Conservation (phyloP, 2,113 vertebrate genomes). For the Dromas ardeola region DNA sequence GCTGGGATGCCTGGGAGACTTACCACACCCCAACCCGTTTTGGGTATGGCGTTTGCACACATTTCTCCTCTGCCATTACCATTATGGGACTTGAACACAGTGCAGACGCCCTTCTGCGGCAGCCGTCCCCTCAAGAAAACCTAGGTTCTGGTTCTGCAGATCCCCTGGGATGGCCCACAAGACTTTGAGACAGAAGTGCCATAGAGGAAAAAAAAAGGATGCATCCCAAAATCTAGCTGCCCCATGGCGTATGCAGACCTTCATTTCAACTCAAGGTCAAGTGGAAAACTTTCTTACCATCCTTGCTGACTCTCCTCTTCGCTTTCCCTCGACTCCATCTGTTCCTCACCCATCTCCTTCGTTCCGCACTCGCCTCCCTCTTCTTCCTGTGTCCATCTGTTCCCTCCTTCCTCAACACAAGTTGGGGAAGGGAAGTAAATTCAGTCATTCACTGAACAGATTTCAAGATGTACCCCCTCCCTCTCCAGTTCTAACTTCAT, state of each 20-base stretch:
- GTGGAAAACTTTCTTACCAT: conserved; percentile 50
- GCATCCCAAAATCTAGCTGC: not conserved
- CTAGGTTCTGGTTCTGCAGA: not conserved
- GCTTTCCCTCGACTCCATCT: conserved; percentile 51
- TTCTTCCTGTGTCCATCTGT: conserved; percentile 72
- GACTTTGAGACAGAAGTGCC: accelerated
- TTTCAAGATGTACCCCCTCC: conserved; percentile 63
- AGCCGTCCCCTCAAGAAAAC: not conserved
- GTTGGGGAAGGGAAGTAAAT: conserved; percentile 57
- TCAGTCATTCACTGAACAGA: conserved; percentile 68
- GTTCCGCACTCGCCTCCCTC: conserved; percentile 55
- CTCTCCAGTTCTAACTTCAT: conserved; percentile 55
- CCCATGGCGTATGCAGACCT: not conserved
- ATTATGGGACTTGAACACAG: not conserved
- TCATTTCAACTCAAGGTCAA: conserved; percentile 53
- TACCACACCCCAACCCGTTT: not conserved
- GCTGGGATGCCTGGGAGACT: not conserved
- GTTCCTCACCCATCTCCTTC: conserved; percentile 57
- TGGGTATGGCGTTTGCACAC: not conserved
- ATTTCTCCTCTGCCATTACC: not conserved
- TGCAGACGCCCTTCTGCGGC: not conserved
- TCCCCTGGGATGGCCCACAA: not conserved
- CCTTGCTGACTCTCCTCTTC: conserved; percentile 52
- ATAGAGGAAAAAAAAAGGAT: not conserved
- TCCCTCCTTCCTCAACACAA: conserved; percentile 57